Base-by-base conservation (phyloP, 2,888 invertebrate species). In the Drosophila pseudotalamancana region DNA sequence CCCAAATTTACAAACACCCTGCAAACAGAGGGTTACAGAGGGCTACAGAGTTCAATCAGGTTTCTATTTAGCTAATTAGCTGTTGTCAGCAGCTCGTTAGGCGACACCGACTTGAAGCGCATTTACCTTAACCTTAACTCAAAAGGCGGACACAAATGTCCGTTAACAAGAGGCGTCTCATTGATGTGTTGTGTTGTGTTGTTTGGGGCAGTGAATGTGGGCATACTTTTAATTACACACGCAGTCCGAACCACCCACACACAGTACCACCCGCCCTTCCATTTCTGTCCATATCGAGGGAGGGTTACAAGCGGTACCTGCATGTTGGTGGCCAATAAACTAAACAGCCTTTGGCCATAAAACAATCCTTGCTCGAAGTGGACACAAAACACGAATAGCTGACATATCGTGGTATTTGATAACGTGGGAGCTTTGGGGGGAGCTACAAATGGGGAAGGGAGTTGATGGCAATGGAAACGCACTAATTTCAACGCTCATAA, bases 321-420 rank as follows among this genome's bases (percentile, higher is more conserved):
- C 87, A 80, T 80, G 87, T 70, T 80, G 72, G 39, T 61, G 84
- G 76, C 87, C 72, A 83, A 80, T 80, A 86, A 80, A 86, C 76
- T 64, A 72, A 83, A 83, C 70, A 63, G 67, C 87, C 66, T 60
- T 72, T 80, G 84, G 80, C 65, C 77, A 73, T 80, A 85, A 82
- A 79, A 60, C 83, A 82, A 79, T 79, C 79, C 78, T 85, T 42
- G 61, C 54, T 37, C 42, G 27, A 59, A 59, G 61, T 66, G 81
- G 63, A 75, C 86, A 67, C 50, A 55, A 61, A 63, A 46, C 65
- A 69, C 73, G 71, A 66, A 51, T 19, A 23, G 32, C 46, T 51
- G 40, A 21, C 25, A 40, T 23, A 65, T 43, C 25, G 25, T 32
- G 43, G 11, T 18, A 48, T 42, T 34, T 43, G 12, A 34, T 1